Evolutionary conservation across 2,113 vertebrate genomes (phyloP), one percentile per base, ranked within the genome.

Genomic region (Clupea harengus): DNA sequence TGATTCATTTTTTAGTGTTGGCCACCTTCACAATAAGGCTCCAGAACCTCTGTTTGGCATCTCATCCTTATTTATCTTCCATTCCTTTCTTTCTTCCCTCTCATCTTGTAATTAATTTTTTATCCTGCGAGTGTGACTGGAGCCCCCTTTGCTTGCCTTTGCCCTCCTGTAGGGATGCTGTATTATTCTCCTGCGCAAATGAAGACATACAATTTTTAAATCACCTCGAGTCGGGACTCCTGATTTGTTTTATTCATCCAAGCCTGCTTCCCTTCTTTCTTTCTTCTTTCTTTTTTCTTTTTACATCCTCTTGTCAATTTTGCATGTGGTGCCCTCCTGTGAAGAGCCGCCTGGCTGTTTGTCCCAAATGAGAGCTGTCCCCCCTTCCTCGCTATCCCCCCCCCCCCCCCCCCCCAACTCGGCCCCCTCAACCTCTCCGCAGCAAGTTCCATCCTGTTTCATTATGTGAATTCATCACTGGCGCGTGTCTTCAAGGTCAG

Each of bases 211-310:
- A 94, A 92, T 94, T 94, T 90, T 94, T 92, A 94, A 93, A 93
- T 91, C 92, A 92, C 91, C 91, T 90, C 86, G 85, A 92, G 93
- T 92, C 92, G 91, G 89, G 90, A 39, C 90, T 83, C 88, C 90
- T 90, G 88, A 91, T 92, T 91, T 94, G 91, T 94, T 94, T 94
- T 94, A 94, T 95, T 95, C 93, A 95, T 94, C 91, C 89, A 90
- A 89, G 32, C 54, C 50, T 22, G 17, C 82, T 57, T 54, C 10
- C 6, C 32, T 44, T 60, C 52, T 45, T 54, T 44, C 28, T 88
- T 84, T 82, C 88, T 84, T 25, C 75, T 2, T 78, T 89, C 89
- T 87, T 86, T 88, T 89, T 81, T 89, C n/a, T 90, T 87, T 83
- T 91, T 89, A 92, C 88, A 92, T 92, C 91, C 88, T 89, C 88